Base-by-base conservation (phyloP, 2,113 vertebrate genomes). In the Ondatra zibethicus region DNA sequence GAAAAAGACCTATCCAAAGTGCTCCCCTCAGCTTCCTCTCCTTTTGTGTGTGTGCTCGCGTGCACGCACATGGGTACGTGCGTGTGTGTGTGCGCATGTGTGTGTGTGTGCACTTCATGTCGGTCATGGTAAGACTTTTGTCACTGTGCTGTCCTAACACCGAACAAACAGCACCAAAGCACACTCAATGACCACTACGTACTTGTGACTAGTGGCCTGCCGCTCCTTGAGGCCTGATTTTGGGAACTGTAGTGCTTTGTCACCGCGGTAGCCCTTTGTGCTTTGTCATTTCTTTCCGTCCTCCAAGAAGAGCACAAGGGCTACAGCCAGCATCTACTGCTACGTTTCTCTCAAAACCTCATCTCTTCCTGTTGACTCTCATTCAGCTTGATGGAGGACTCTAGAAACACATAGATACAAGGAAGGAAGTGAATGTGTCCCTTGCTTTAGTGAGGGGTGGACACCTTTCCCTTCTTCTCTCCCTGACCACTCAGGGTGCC, bases 31-130 rank as follows among this genome's bases (percentile, higher is more conserved):
- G 23, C 31, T 47, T 63, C 19, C 47, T 50, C 47, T 47, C 55
- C 16, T 55, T 55, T 14, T 55, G 0, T 55, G 4, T 55, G 52
- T 55, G 16, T 55, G 52, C 17, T 14, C 2, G 16, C 10, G 9
- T 11, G 12, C n/a, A n/a, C n/a, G n/a, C n/a, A n/a, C n/a, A n/a
- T n/a, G n/a, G n/a, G n/a, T n/a, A n/a, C n/a, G 52, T 55, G 14
- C 17, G 52, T 55, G 52, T 55, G 52, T 55, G 52, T 4, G 14
- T 2, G 14, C 0, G 52, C 3, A 3, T 2, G 2, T 7, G 7
- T 7, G 47, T 47, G 47, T 47, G 7, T 47, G 4, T 16, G 13
- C 17, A 58, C 55, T 19, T 58, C 55, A 58, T 58, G 42, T 42
- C 3, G 1, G 42, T 66, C 4, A 9, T 42, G 9, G 11, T 21